Evolutionary conservation across 2,113 vertebrate species (phyloP).

Genomic region (Grammomys surdaster): DNA sequence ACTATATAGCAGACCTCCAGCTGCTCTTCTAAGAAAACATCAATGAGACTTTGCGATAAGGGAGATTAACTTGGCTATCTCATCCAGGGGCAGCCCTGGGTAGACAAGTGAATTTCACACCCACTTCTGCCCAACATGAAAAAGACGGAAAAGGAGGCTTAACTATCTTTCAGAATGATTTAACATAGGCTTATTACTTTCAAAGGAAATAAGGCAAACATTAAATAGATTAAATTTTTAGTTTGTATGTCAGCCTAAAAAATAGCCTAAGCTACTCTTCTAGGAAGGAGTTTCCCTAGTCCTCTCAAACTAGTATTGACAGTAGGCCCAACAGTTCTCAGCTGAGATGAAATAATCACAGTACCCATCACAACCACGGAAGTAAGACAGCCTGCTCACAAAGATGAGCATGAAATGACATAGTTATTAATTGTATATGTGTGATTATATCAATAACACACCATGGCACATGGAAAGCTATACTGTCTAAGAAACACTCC

Average conservation of each 20-base stretch:
- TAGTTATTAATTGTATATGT: background rate
- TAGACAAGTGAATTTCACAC: slow-evolving; percentile 77
- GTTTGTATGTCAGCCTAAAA: slow-evolving; percentile 37
- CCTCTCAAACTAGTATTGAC: background rate
- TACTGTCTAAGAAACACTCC: background rate
- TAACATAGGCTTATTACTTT: background rate
- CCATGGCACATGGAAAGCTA: background rate
- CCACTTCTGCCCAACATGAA: slow-evolving; percentile 62
- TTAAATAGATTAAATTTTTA: slow-evolving; percentile 11
- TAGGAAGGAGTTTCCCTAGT: slow-evolving; percentile 11
- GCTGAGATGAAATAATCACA: background rate
- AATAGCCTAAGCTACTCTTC: background rate
- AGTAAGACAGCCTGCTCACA: background rate
- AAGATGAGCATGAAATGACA: background rate
- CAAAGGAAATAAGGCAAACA: slow-evolving; percentile 51
- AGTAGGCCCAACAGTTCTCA: background rate
- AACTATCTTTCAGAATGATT: slow-evolving; percentile 43
- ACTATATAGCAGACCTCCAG: slow-evolving; percentile 89
- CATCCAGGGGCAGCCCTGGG: slow-evolving; percentile 75
- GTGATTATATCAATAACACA: background rate
- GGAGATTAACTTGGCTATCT: slow-evolving; percentile 88
- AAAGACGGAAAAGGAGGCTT: slow-evolving; percentile 59
- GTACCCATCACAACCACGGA: background rate
- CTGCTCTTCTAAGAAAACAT: slow-evolving; percentile 90
- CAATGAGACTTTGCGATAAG: slow-evolving; percentile 88